Evolutionary conservation across 2,797 vertebrate species (phyloP).

Genomic region (Potorous gilbertii): DNA sequence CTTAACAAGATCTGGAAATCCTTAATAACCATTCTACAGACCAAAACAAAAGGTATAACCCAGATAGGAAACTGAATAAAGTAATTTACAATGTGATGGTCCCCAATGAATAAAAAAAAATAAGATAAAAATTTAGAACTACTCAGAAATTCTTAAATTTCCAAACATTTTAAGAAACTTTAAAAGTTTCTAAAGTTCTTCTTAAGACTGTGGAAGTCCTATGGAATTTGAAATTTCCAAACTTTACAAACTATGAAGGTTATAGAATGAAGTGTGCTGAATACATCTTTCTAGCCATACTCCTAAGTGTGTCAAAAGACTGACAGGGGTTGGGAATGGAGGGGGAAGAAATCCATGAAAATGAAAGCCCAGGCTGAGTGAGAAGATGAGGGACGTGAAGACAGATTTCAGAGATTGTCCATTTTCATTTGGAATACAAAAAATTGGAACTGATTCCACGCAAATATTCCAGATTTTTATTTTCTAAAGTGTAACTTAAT

Average conservation of each 20-base stretch:
- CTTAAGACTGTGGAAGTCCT: neutral
- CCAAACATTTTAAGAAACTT: neutral
- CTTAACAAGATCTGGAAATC: neutral
- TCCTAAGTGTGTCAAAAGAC: conserved; percentile 7
- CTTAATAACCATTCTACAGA: neutral
- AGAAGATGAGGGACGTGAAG: neutral
- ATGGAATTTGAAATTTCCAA: neutral
- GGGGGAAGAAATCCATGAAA: neutral
- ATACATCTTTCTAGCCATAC: neutral
- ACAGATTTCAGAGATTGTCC: neutral
- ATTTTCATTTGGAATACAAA: neutral
- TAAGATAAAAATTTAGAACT: neutral
- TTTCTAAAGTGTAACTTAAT: neutral
- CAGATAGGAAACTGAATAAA: neutral
- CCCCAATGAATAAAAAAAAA: neutral
- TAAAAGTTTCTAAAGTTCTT: neutral
- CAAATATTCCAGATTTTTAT: neutral
- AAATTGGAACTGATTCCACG: neutral
- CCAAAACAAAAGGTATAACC: neutral
- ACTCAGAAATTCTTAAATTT: neutral
- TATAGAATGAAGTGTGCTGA: neutral
- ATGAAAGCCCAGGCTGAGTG: conserved; percentile 1
- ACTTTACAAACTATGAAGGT: neutral
- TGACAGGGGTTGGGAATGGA: neutral
- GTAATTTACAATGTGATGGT: neutral